phyloP scores from a whole-genome alignment of 2,888 invertebrate genomes.

The Dusona sp. region DNA sequence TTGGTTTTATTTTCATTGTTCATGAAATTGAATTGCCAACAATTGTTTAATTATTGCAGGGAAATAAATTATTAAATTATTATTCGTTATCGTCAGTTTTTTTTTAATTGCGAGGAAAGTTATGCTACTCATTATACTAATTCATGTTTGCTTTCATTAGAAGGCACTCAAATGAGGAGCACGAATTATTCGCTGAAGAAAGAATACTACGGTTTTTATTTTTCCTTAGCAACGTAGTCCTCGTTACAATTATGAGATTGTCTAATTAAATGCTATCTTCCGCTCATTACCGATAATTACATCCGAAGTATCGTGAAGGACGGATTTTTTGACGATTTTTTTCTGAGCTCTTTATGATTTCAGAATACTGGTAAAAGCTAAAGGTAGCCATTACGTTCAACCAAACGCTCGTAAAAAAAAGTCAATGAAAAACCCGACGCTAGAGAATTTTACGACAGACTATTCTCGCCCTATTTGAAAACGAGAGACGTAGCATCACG shows the following conservation, averaged over 20 bases:
- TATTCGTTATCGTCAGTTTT: not conserved
- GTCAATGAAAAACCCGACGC: constrained; percentile 12
- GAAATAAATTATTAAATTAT: not conserved
- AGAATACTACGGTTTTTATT: not conserved
- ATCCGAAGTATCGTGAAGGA: not conserved
- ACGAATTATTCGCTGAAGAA: not conserved
- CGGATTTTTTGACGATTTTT: constrained; percentile 28
- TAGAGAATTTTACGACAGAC: constrained; percentile 46
- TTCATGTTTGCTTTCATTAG: not conserved
- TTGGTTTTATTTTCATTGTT: not conserved
- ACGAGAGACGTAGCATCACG: constrained; percentile 31
- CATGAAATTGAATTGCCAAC: not conserved
- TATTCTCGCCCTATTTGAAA: constrained; percentile 41
- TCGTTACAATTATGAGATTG: constrained; percentile 1
- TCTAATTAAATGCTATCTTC: constrained; percentile 23
- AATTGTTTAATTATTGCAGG: not conserved
- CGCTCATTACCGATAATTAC: constrained; percentile 54
- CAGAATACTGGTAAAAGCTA: not conserved
- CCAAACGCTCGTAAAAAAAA: constrained; percentile 36
- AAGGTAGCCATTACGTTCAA: constrained; percentile 31
- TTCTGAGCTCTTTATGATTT: constrained; percentile 11
- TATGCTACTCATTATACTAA: not conserved
- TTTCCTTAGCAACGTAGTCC: constrained; percentile 7
- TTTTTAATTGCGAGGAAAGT: not conserved
- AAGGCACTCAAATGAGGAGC: constrained; percentile 2